Evolutionary conservation across 2,888 invertebrate species (phyloP).

Genomic region (Apodemia hepburni): DNA sequence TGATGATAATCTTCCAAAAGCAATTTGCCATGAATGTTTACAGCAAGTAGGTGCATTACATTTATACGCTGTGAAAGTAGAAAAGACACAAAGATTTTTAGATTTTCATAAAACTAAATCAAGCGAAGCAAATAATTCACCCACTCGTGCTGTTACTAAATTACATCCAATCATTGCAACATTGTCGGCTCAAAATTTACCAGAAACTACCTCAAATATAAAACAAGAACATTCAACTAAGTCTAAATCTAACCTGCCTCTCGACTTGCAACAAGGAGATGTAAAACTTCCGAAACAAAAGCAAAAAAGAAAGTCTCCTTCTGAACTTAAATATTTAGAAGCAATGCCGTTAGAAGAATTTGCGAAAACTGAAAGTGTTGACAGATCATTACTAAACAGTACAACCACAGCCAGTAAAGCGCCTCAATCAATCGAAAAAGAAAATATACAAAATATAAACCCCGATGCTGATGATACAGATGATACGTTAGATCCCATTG

Average conservation of each 20-base stretch:
- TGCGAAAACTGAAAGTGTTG: constrained; percentile 55
- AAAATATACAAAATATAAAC: constrained; percentile 31
- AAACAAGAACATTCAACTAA: constrained; percentile 21
- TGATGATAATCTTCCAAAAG: constrained; percentile 68
- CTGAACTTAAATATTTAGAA: constrained; percentile 62
- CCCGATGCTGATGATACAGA: constrained; percentile 32
- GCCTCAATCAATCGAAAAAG: constrained; percentile 27
- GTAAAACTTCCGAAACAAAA: constrained; percentile 41
- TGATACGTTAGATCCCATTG: constrained; percentile 54
- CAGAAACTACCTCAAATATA: constrained; percentile 28
- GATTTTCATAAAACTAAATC: constrained; percentile 61
- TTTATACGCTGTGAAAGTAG: constrained; percentile 65
- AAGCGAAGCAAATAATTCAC: constrained; percentile 44
- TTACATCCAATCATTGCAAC: constrained; percentile 43
- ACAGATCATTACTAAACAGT: constrained; percentile 51
- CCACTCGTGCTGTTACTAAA: constrained; percentile 35
- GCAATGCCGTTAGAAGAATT: constrained; percentile 69
- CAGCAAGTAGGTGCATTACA: constrained; percentile 63
- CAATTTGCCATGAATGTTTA: constrained; percentile 72
- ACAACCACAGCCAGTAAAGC: constrained; percentile 33
- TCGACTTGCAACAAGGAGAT: constrained; percentile 59
- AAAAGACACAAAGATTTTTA: constrained; percentile 69
- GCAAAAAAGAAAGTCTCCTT: constrained; percentile 50
- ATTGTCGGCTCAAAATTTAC: constrained; percentile 42
- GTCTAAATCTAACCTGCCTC: constrained; percentile 31